phyloP scores from a whole-genome alignment of 2,888 invertebrate species.

The Chloromyia formosa region DNA sequence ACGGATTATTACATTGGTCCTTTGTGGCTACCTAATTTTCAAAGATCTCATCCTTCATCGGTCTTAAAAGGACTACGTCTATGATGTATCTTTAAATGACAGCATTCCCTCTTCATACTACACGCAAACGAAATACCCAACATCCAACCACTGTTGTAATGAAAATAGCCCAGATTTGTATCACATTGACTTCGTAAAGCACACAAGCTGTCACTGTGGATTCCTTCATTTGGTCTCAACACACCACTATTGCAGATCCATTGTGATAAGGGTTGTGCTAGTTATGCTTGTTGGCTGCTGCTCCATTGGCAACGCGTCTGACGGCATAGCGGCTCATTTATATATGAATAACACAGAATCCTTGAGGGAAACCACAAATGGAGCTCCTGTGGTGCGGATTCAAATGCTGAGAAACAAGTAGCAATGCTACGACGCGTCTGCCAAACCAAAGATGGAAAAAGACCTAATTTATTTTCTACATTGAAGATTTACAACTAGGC shows the following conservation, averaged over 20 bases:
- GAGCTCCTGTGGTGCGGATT: background rate
- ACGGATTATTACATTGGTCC: too few species aligned
- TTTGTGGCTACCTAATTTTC: too few species aligned
- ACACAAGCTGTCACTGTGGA: slow-evolving; percentile 8
- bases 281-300: too few species aligned
- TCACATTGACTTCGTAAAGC: slow-evolving; percentile 18
- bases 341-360: background rate
- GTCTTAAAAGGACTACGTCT: too few species aligned
- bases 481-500: slow-evolving; percentile 38
- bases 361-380: background rate
- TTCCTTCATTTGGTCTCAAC: background rate
- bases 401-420: background rate
- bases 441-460: background rate
- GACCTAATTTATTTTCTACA: slow-evolving; percentile 37
- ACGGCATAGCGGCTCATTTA: too few species aligned
- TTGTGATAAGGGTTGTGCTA: background rate
- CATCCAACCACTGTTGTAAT: background rate
- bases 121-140: background rate
- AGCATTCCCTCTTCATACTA: too few species aligned
- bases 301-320: too few species aligned
- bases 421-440: background rate
- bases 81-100: too few species aligned
- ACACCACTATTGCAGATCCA: background rate
- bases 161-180: slow-evolving; percentile 10
- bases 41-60: too few species aligned